phyloP scores from a whole-genome alignment of 92 coral and sea anemone genomes.

The Pocillopora grandis region DNA sequence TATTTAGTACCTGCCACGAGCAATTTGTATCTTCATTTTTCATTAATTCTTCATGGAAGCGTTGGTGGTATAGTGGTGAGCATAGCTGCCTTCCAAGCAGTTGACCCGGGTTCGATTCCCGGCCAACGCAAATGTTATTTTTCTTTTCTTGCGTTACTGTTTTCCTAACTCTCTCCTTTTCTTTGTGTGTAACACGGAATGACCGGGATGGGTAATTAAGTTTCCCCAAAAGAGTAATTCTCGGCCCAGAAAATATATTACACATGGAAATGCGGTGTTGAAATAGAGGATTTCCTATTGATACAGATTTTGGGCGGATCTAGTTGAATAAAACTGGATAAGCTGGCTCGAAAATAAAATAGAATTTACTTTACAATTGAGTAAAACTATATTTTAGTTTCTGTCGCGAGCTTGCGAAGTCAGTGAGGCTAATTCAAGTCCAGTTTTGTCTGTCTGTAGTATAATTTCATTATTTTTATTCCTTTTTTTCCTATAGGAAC shows the following conservation, averaged over 20 bases:
- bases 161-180: background rate
- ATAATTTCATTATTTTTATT: background rate
- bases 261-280: no score
- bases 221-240: background rate
- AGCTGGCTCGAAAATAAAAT: no score
- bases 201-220: background rate
- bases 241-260: no score
- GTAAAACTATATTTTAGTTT: no score
- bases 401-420: no score
- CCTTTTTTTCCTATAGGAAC: slow-evolving; percentile 41
- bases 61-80: slow-evolving; percentile 92
- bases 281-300: no score
- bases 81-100: slow-evolving; percentile 96
- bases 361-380: no score
- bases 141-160: background rate
- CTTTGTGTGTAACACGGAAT: background rate
- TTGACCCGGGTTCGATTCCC: slow-evolving; percentile 95
- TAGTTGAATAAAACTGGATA: no score
- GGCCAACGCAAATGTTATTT: slow-evolving; percentile 65
- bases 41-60: background rate
- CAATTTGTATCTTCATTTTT: background rate
- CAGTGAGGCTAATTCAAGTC: no score
- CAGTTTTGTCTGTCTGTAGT: background rate
- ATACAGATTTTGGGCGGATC: no score
- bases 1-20: background rate